Conservation (phyloP, 2,888 invertebrate species). For the Euphydryas editha region DNA sequence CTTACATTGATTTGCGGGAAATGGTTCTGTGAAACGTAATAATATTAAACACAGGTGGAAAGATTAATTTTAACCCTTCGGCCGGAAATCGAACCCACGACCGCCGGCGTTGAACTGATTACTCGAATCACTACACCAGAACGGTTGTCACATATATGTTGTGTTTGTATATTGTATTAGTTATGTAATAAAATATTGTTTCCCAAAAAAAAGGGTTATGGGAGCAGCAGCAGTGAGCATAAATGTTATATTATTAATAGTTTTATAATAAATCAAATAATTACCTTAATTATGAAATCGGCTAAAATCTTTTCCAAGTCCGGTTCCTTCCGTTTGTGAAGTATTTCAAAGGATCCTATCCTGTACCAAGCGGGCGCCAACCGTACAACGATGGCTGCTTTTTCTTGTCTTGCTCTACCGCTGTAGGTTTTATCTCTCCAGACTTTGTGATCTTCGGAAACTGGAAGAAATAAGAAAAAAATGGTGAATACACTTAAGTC, state of each 20-base stretch:
- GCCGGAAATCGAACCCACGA: too few relatives aligned
- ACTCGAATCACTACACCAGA: too few relatives aligned
- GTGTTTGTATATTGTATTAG: too few relatives aligned
- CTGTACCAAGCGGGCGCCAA: constrained; percentile 84
- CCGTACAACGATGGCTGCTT: constrained; percentile 82
- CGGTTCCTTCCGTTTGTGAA: constrained; percentile 74
- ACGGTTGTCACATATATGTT: too few relatives aligned
- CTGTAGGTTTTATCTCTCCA: constrained; percentile 85
- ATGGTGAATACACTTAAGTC: too few relatives aligned
- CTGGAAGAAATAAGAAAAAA: constrained; percentile 46
- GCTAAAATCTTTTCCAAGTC: constrained; percentile 74
- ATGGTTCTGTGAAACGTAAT: constrained; percentile 57
- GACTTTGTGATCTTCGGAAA: constrained; percentile 82
- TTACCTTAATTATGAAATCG: constrained; percentile 77
- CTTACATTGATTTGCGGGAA: constrained; percentile 60
- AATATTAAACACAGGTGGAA: too few relatives aligned
- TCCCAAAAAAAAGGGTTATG: too few relatives aligned
- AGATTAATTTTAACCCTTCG: too few relatives aligned
- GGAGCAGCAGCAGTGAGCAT: too few relatives aligned
- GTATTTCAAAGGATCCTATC: constrained; percentile 86
- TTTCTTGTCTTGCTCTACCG: constrained; percentile 81
- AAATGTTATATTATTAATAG: not conserved
- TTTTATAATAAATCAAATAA: not conserved
- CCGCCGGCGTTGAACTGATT: too few relatives aligned
- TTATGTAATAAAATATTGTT: too few relatives aligned